Evolutionary conservation across 2,797 vertebrate genomes (phyloP), one percentile per base, ranked within the genome.

Genomic region (Miichthys miiuy): DNA sequence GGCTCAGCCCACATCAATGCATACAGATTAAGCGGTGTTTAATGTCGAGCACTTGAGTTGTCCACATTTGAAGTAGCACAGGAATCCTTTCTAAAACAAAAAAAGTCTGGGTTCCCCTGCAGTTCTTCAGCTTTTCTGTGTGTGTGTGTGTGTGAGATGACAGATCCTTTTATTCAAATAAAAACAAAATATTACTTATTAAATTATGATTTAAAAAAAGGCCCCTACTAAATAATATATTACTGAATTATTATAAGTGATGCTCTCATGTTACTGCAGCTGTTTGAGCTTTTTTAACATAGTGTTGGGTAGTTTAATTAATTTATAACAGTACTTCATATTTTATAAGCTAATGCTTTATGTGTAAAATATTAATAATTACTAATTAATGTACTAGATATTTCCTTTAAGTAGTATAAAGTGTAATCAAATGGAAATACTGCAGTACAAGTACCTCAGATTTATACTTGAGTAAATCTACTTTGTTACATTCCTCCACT

Each of bases 1-100:
- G 61, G 80, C 77, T 88, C 86, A 81, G 81, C 77, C 89, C 85
- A 86, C 82, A 80, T 89, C 68, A 63, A 87, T 90, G 87, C 90
- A 91, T 87, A 88, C 91, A 79, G 85, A 88, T 84, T 68, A 82
- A 86, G 78, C 81, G 80, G 81, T 75, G 81, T 84, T 38, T 87
- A 81, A 84, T 72, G 81, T 79, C 23, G 77, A 86, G 85, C 87
- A 85, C 89, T 89, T 7, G 27, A 72, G 77, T 57, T 82, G 79
- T 81, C 81, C 85, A 85, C 78, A 67, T 86, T 69, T 83, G 58
- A 80, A 87, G 79, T 74, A 81, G 83, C 72, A 73, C 69, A 72
- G 66, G 77, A 88, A 79, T 71, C 73, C 75, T 66, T 84, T 85
- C 56, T 69, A 41, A 81, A 30, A 30, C 34, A 34, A 34, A 38